phyloP scores from a whole-genome alignment of 2,888 invertebrate species.

The Pasiphila rectangulata region DNA sequence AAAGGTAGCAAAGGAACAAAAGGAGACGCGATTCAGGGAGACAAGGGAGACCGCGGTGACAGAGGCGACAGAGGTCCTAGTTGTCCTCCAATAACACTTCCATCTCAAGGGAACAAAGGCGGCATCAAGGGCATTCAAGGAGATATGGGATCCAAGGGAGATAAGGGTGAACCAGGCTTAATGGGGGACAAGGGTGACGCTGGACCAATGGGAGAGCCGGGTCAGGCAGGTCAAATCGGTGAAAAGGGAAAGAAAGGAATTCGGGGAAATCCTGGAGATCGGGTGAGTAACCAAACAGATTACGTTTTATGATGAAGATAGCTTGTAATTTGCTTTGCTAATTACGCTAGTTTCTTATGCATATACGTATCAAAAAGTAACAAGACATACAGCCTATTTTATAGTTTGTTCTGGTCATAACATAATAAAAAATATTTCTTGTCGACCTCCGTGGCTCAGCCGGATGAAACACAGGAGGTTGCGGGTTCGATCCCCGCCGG shows the following conservation, averaged over 20 bases:
- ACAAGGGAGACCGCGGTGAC: constrained; percentile 83
- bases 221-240: constrained; percentile 83
- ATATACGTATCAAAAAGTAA: too few relatives aligned
- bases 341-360: too few relatives aligned
- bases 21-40: constrained; percentile 76
- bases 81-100: constrained; percentile 46
- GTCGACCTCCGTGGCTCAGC: too few relatives aligned
- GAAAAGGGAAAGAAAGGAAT: constrained; percentile 94
- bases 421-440: too few relatives aligned
- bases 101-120: constrained; percentile 62
- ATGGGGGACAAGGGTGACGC: constrained; percentile 86
- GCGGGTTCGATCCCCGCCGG: too few relatives aligned
- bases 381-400: too few relatives aligned
- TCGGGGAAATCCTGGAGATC: constrained; percentile 88
- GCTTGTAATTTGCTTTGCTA: too few relatives aligned
- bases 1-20: constrained; percentile 85
- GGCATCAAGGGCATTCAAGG: constrained; percentile 68
- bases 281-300: constrained; percentile 78
- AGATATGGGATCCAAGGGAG: constrained; percentile 81
- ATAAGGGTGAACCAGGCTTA: constrained; percentile 80
- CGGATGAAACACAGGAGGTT: too few relatives aligned
- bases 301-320: too few relatives aligned
- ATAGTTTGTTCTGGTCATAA: too few relatives aligned
- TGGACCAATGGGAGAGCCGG: constrained; percentile 86
- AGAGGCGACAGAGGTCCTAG: constrained; percentile 76